Percentiles rank a stretch among this genome's conserved stretches.
Conservation (phyloP, 2,113 vertebrate genomes). For the Noctilio leporinus region DNA sequence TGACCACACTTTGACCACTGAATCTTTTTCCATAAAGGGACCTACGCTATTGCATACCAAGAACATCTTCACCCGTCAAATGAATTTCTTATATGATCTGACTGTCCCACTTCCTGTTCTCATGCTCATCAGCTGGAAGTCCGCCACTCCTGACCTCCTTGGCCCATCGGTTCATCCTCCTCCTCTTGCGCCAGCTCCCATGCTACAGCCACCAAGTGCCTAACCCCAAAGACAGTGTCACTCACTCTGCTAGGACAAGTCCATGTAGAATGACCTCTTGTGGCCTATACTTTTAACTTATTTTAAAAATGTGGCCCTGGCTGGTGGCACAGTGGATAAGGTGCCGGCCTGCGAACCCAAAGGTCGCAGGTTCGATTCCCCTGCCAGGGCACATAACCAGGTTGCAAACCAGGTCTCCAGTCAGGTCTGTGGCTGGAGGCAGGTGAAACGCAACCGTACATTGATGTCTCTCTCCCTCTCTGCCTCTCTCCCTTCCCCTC, state of each 20-base stretch:
- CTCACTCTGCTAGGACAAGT: conserved; percentile 20
- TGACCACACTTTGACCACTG: neutral
- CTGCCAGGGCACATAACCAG: no score
- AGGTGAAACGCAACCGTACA: no score
- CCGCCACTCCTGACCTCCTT: neutral
- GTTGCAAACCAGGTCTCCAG: no score
- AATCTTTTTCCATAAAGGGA: neutral
- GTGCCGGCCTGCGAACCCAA: no score
- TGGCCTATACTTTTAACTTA: neutral
- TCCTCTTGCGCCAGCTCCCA: neutral
- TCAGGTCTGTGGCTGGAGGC: no score
- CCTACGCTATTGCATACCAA: neutral
- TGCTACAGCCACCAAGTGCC: neutral
- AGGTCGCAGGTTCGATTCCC: no score
- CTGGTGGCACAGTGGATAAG: no score
- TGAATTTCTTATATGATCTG: neutral
- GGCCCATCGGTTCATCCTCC: neutral
- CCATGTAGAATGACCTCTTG: neutral
- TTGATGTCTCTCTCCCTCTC: no score
- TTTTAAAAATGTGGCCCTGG: no score
- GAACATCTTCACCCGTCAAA: neutral
- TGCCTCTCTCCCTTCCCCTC: no score
- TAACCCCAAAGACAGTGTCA: conserved; percentile 1
- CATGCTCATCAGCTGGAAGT: neutral
- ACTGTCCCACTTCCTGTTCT: neutral